These are phyloP conservation scores for Delia radicum DNA, from an alignment of 1,140 invertebrate genomes.

Conservation along the genomic window DNA sequence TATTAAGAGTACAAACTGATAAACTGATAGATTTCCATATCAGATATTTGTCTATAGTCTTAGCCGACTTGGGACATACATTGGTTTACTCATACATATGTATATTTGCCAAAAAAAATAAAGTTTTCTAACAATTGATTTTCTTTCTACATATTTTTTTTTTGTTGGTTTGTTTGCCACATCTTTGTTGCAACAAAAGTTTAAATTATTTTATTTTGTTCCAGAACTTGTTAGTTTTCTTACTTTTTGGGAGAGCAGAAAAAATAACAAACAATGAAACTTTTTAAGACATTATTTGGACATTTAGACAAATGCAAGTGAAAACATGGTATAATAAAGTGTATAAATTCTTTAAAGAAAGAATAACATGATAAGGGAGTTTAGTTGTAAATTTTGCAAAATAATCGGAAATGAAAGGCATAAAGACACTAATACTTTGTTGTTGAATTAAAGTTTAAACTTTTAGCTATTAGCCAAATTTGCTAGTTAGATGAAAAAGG, in stretches of 20 bases:
- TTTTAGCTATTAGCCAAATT: too few relatives aligned
- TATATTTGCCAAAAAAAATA: too few relatives aligned
- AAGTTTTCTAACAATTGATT: neutral
- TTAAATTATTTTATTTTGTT: neutral
- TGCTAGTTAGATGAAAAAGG: too few relatives aligned
- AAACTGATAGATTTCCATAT: too few relatives aligned
- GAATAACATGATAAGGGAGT: neutral
- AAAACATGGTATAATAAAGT: neutral
- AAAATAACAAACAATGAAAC: slow-evolving; percentile 10
- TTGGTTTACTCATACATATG: too few relatives aligned
- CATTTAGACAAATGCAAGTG: slow-evolving; percentile 14
- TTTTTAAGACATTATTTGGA: slow-evolving; percentile 5
- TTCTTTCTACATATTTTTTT: neutral
- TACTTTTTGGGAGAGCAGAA: too few relatives aligned
- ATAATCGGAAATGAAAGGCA: neutral
- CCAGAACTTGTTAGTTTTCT: too few relatives aligned
- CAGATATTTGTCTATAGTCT: too few relatives aligned
- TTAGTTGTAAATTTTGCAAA: neutral
- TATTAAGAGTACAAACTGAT: too few relatives aligned
- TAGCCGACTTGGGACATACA: too few relatives aligned
- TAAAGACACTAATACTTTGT: too few relatives aligned
- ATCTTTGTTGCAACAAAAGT: neutral
- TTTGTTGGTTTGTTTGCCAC: neutral
- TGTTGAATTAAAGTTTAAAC: too few relatives aligned
- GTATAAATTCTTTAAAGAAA: neutral